Conservation (phyloP, 2,888 invertebrate genomes). For the Podabrus alpinus region DNA sequence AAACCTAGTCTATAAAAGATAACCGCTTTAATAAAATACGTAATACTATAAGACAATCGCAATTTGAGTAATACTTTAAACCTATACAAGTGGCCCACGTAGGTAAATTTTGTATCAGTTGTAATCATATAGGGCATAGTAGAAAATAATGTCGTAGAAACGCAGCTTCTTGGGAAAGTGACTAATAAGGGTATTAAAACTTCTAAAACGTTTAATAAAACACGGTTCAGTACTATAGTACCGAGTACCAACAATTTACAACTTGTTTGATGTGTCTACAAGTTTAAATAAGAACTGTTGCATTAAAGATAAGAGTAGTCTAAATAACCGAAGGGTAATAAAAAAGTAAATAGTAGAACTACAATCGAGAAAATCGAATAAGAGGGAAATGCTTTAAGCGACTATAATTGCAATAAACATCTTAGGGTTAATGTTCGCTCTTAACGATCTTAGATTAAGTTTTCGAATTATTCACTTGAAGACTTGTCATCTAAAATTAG, state of each 20-base stretch:
- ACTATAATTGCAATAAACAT: constrained; percentile 5
- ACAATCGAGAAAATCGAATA: not conserved
- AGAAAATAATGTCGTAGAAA: no score
- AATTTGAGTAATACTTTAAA: no score
- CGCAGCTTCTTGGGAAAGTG: no score
- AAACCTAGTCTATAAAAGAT: no score
- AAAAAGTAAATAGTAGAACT: not conserved
- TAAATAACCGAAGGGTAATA: not conserved
- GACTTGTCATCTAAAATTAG: not conserved
- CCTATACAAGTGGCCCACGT: no score
- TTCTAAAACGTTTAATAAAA: not conserved
- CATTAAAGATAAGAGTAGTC: not conserved
- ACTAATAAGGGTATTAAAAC: no score
- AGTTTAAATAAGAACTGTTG: not conserved
- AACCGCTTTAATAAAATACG: no score
- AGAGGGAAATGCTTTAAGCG: not conserved
- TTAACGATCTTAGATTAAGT: constrained; percentile 11
- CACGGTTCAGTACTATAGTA: not conserved
- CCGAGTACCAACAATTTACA: not conserved
- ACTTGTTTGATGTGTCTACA: not conserved
- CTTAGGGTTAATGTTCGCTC: constrained; percentile 14
- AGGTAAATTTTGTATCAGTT: no score
- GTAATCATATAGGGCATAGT: no score
- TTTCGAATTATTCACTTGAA: constrained; percentile 6
- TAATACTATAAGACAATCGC: no score